phyloP scores from a whole-genome alignment of 2,888 invertebrate genomes.

The Noctua pronuba region DNA sequence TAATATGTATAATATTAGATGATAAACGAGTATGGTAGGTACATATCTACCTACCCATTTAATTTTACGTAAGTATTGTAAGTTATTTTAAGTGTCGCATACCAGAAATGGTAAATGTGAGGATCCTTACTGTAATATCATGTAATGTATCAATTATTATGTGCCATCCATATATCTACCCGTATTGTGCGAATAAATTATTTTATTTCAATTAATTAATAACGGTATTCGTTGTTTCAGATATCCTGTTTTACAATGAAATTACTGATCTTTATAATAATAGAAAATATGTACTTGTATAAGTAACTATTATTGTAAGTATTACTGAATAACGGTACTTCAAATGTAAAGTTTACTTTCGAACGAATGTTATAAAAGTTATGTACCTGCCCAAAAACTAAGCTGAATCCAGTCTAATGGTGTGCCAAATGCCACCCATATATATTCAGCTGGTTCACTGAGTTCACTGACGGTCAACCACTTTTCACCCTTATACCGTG shows the following conservation, averaged over 20 bases:
- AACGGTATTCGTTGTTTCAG: slow-evolving; percentile 33
- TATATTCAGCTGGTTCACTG: no score
- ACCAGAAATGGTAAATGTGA: no score
- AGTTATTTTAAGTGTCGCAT: no score
- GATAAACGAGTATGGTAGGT: no score
- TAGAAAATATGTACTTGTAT: background rate
- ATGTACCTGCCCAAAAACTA: background rate
- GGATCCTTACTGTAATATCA: no score
- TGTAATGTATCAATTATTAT: no score
- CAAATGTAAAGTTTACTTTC: background rate
- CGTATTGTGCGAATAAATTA: background rate
- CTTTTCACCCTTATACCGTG: no score
- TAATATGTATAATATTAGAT: no score
- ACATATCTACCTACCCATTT: no score
- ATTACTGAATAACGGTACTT: background rate
- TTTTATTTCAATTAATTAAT: background rate
- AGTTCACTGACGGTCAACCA: no score
- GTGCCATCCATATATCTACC: background rate
- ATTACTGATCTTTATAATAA: slow-evolving; percentile 22
- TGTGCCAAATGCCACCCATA: background rate
- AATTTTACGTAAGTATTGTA: no score
- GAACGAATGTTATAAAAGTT: background rate
- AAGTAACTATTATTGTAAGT: slow-evolving; percentile 12
- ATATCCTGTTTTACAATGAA: background rate
- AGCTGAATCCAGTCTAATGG: no score